phyloP scores from a whole-genome alignment of 2,888 invertebrate species.

The Rotaria socialis region DNA sequence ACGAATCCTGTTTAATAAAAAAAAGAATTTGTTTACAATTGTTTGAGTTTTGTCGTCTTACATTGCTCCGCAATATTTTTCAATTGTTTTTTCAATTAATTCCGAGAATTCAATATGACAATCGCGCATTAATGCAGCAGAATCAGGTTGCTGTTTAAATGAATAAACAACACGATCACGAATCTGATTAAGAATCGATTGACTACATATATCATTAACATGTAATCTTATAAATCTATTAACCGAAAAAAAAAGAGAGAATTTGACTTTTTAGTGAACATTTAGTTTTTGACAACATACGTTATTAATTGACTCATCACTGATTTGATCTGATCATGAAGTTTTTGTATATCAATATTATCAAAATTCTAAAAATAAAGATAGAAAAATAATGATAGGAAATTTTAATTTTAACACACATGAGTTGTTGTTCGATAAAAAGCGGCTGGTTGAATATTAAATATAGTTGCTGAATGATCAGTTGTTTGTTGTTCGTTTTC shows the following conservation, averaged over 20 bases:
- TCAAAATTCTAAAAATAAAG: not conserved
- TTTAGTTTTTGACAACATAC: not conserved
- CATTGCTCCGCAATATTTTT: constrained; percentile 6
- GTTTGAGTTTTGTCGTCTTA: not conserved
- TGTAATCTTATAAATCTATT: constrained; percentile 14
- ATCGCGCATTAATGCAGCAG: not conserved
- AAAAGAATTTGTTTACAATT: not conserved
- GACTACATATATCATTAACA: constrained; percentile 10
- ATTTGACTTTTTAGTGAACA: too few species aligned
- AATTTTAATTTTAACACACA: not conserved
- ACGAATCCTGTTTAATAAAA: not conserved
- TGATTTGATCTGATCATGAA: not conserved
- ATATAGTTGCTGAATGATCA: not conserved
- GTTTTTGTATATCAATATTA: constrained; percentile 24
- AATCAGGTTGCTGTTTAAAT: constrained; percentile 19
- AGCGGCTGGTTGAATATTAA: not conserved
- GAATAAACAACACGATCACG: not conserved
- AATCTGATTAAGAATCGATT: not conserved
- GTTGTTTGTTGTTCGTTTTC: not conserved
- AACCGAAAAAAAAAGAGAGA: not conserved
- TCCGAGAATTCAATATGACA: constrained; percentile 13
- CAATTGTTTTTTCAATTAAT: not conserved
- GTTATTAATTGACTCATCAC: constrained; percentile 13
- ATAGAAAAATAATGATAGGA: not conserved
- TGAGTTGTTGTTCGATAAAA: not conserved